Evolutionary conservation across 2,113 vertebrate species (phyloP).

Genomic region (Emydocephalus ijimae): DNA sequence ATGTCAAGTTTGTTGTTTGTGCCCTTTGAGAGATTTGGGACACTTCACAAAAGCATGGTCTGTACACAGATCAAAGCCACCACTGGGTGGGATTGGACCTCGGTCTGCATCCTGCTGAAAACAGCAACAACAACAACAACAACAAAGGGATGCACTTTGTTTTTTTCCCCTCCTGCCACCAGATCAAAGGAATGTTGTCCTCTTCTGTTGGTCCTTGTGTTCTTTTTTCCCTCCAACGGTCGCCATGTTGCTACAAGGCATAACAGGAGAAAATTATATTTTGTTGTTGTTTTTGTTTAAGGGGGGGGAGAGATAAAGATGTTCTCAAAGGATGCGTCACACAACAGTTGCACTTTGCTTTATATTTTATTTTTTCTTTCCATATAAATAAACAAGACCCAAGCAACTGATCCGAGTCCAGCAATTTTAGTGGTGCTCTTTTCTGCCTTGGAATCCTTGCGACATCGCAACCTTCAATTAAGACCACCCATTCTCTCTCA

Average conservation of each 20-base stretch:
- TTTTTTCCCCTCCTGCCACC: slow-evolving; percentile 49
- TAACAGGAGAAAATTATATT: slow-evolving; percentile 63
- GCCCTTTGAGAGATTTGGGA: slow-evolving; percentile 73
- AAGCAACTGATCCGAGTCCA: slow-evolving; percentile 59
- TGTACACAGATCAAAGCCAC: slow-evolving; percentile 72
- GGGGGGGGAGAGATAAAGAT: slow-evolving; percentile 42
- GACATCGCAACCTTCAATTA: slow-evolving; percentile 67
- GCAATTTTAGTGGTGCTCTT: slow-evolving; percentile 62
- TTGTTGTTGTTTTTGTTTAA: neutral
- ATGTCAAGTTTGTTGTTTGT: slow-evolving; percentile 76
- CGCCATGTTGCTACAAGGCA: slow-evolving; percentile 71
- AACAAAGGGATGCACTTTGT: slow-evolving; percentile 30
- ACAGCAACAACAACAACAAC: slow-evolving; percentile 7
- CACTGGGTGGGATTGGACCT: slow-evolving; percentile 68
- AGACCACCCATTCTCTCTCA: slow-evolving; percentile 46
- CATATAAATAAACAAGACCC: slow-evolving; percentile 59
- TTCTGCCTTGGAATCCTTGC: slow-evolving; percentile 67
- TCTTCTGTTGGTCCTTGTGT: slow-evolving; percentile 71
- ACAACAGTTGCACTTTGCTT: slow-evolving; percentile 70
- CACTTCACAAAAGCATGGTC: slow-evolving; percentile 68
- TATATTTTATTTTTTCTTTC: neutral
- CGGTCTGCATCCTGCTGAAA: slow-evolving; percentile 60
- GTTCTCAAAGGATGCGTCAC: slow-evolving; percentile 65
- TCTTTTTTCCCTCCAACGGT: slow-evolving; percentile 66
- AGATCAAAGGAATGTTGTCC: slow-evolving; percentile 70